Evolutionary conservation across 2,888 invertebrate genomes (phyloP).

Genomic region (Copidosoma aretas): DNA sequence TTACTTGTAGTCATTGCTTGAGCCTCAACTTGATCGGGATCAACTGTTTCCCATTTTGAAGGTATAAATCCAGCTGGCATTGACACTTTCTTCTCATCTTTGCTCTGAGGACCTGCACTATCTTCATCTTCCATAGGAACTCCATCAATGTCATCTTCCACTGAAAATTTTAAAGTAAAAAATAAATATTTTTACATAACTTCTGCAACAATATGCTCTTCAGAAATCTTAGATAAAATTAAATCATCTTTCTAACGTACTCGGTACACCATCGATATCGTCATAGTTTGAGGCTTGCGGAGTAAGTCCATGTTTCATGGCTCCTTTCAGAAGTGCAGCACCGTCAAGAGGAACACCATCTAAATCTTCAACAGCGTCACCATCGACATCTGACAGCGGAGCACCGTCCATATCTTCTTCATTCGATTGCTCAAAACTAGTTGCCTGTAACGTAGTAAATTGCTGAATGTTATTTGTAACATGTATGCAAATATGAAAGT

Average conservation of each 20-base stretch:
- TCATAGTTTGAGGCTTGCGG: constrained; percentile 64
- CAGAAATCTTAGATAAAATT: constrained; percentile 7
- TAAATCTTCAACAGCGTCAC: constrained; percentile 65
- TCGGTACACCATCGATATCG: constrained; percentile 75
- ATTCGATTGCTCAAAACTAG: constrained; percentile 62
- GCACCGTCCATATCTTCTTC: constrained; percentile 77
- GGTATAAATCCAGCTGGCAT: constrained; percentile 80
- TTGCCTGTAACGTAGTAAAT: constrained; percentile 42
- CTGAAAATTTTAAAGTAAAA: constrained; percentile 53
- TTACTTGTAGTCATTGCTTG: constrained; percentile 87
- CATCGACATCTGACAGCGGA: constrained; percentile 65
- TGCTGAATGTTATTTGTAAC: not conserved
- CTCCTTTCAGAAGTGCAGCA: constrained; percentile 78
- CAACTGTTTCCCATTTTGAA: constrained; percentile 96
- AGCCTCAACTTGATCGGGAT: constrained; percentile 82
- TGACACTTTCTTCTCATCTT: constrained; percentile 59
- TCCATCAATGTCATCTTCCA: constrained; percentile 81
- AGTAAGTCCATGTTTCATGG: constrained; percentile 65
- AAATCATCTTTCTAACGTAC: constrained; percentile 58
- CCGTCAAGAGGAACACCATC: constrained; percentile 78
- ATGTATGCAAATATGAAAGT: not conserved
- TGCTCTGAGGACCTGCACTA: constrained; percentile 47
- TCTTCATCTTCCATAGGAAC: constrained; percentile 66
- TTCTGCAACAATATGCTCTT: not conserved
- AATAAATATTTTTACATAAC: not conserved